Conservation (phyloP, 2,797 vertebrate species). For the Mus caroli region DNA sequence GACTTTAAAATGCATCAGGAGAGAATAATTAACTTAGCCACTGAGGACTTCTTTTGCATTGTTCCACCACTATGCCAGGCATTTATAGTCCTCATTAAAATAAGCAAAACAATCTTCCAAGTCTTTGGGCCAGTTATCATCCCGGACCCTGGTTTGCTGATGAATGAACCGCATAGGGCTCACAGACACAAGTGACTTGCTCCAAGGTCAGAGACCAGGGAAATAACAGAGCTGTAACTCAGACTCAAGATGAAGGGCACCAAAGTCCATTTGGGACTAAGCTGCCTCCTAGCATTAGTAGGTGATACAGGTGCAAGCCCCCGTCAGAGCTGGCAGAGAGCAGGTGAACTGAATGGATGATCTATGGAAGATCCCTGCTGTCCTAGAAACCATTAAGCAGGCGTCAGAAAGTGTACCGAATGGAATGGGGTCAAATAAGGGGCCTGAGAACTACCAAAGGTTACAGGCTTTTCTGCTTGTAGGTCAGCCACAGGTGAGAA, state of each 20-base stretch:
- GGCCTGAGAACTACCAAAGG: neutral
- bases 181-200: constrained; percentile 3
- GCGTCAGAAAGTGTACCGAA: neutral
- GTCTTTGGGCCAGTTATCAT: neutral
- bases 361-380: neutral
- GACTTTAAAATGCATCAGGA: neutral
- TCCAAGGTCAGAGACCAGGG: constrained; percentile 39
- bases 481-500: neutral
- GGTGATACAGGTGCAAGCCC: neutral
- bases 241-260: neutral
- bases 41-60: neutral
- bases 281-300: neutral
- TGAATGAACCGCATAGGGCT: neutral
- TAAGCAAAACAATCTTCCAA: neutral
- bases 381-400: neutral
- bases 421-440: neutral
- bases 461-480: neutral
- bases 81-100: neutral
- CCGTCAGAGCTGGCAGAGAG: neutral
- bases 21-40: neutral
- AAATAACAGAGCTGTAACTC: neutral
- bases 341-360: neutral
- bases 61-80: neutral
- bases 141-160: neutral
- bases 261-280: neutral